A percentile compares a stretch with the other conserved stretches of the same genome.
These are phyloP conservation scores for Plemyria rubiginata DNA, from an alignment of 2,888 invertebrate genomes.

Conservation along the genomic window DNA sequence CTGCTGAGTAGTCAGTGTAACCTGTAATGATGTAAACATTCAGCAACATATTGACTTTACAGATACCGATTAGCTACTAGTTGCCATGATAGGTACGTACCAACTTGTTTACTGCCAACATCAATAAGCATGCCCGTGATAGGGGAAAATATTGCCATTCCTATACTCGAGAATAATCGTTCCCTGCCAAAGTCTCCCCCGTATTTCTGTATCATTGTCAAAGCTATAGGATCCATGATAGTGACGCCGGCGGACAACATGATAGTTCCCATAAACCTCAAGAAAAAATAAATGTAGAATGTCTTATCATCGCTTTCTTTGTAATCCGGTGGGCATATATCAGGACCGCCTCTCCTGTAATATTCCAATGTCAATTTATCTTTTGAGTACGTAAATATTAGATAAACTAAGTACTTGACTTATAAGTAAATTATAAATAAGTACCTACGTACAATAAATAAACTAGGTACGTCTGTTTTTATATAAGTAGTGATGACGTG, in stretches of 20 bases:
- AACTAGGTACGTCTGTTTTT: slow-evolving; percentile 22
- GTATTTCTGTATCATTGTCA: slow-evolving; percentile 93
- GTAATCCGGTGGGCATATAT: slow-evolving; percentile 92
- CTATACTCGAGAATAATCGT: slow-evolving; percentile 91
- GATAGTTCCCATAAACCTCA: slow-evolving; percentile 92
- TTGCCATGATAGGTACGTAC: slow-evolving; percentile 69
- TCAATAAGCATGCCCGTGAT: slow-evolving; percentile 92
- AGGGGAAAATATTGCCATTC: slow-evolving; percentile 93
- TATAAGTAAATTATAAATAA: slow-evolving; percentile 54
- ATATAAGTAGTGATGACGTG: slow-evolving; percentile 31
- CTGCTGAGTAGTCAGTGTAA: slow-evolving; percentile 94
- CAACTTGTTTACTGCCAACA: slow-evolving; percentile 86
- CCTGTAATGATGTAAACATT: slow-evolving; percentile 72
- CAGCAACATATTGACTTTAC: slow-evolving; percentile 70
- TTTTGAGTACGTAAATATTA: slow-evolving; percentile 51
- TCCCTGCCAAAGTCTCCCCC: slow-evolving; percentile 93
- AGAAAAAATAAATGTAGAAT: slow-evolving; percentile 93
- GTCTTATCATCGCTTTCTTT: slow-evolving; percentile 90
- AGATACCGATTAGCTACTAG: slow-evolving; percentile 68
- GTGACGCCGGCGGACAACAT: slow-evolving; percentile 94
- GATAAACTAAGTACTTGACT: slow-evolving; percentile 56
- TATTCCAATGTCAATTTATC: slow-evolving; percentile 63
- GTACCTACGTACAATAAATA: slow-evolving; percentile 34
- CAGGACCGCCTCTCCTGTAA: slow-evolving; percentile 88
- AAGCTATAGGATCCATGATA: slow-evolving; percentile 94